Evolutionary conservation across 2,888 invertebrate genomes (phyloP).

Genomic region (Cantharis lateralis): DNA sequence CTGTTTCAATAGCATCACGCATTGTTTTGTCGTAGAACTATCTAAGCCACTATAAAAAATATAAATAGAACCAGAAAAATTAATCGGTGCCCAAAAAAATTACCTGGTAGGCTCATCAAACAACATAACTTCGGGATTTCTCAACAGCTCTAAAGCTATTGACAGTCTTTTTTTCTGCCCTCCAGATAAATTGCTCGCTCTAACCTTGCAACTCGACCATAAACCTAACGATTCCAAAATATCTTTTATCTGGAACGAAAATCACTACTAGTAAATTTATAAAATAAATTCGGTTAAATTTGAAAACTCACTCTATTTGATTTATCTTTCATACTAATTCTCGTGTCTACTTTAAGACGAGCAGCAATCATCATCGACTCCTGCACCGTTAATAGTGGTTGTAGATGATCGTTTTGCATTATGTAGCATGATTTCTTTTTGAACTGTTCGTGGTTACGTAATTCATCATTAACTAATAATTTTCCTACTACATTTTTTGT

Average conservation of each 20-base stretch:
- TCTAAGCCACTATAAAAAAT: conserved; percentile 71
- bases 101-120: conserved; percentile 95
- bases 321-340: conserved; percentile 66
- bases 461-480: conserved; percentile 73
- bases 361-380: conserved; percentile 88
- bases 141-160: conserved; percentile 88
- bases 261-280: conserved; percentile 1
- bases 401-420: conserved; percentile 83
- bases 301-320: conserved; percentile 64
- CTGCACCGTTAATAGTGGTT: conserved; percentile 80
- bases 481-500: conserved; percentile 64
- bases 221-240: conserved; percentile 80
- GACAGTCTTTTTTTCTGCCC: conserved; percentile 90
- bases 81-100: conserved; percentile 3
- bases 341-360: conserved; percentile 79
- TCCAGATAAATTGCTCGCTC: conserved; percentile 77
- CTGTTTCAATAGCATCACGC: conserved; percentile 77
- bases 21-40: conserved; percentile 81
- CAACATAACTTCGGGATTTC: conserved; percentile 91
- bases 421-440: conserved; percentile 84
- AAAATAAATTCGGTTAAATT: background rate
- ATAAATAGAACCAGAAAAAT: background rate
- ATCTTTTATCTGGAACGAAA: conserved; percentile 70
- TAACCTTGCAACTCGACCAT: conserved; percentile 66
- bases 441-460: conserved; percentile 69